Evolutionary conservation across 1,140 invertebrate species (phyloP).

Genomic region (Zaprionus lachaisei): DNA sequence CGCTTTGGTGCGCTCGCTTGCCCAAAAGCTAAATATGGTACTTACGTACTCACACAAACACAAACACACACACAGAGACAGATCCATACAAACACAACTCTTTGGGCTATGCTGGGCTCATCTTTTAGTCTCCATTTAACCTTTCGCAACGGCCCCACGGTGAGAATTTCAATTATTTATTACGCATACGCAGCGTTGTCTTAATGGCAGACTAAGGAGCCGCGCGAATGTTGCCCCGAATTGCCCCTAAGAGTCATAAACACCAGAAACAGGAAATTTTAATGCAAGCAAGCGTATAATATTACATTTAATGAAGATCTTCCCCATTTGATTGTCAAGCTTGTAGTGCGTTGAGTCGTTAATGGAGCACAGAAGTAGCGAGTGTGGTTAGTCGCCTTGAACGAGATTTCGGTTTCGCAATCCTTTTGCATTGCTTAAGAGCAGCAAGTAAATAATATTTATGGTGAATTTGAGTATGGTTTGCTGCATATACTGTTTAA

Average conservation of each 20-base stretch:
- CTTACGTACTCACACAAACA: neutral
- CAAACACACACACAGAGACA: neutral
- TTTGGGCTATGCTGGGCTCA: constrained; percentile 25
- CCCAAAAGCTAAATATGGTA: constrained; percentile 77
- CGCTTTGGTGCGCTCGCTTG: constrained; percentile 75
- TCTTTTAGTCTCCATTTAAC: constrained; percentile 45
- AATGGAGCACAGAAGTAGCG: neutral
- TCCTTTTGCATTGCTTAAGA: neutral
- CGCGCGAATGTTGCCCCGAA: constrained; percentile 27
- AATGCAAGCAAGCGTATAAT: constrained; percentile 36
- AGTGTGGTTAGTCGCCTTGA: neutral
- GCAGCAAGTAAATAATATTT: neutral
- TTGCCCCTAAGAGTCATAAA: constrained; percentile 37
- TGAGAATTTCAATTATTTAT: constrained; percentile 80
- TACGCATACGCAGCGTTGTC: constrained; percentile 73
- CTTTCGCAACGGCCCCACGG: constrained; percentile 53
- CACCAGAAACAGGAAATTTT: constrained; percentile 37
- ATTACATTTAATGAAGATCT: constrained; percentile 36
- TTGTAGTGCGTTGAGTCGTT: constrained; percentile 2
- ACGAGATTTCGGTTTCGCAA: neutral
- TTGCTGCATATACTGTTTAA: too few species aligned
- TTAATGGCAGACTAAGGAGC: constrained; percentile 64
- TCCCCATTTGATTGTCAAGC: constrained; percentile 9
- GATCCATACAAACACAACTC: constrained; percentile 37
- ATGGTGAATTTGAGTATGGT: neutral